These are phyloP conservation scores for Drosophila pseudotakahashii DNA, from an alignment of 2,888 invertebrate genomes.

Conservation along the genomic window DNA sequence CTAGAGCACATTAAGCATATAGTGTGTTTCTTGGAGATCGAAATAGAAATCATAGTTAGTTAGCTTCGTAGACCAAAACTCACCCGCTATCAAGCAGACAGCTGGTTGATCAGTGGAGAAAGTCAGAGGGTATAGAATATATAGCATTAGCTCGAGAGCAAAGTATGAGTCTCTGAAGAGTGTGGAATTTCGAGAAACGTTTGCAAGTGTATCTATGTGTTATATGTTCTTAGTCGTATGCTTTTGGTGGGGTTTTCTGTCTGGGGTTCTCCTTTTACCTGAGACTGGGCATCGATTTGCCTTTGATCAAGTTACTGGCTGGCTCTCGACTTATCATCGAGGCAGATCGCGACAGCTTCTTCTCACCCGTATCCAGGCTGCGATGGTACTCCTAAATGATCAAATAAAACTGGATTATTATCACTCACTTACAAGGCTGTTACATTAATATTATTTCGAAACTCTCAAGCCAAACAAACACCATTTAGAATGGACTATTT, in stretches of 20 bases:
- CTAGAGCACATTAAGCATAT: constrained; percentile 8
- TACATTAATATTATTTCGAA: not conserved
- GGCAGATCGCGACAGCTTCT: constrained; percentile 89
- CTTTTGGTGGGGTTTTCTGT: not conserved
- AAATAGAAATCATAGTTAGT: constrained; percentile 11
- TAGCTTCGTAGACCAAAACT: constrained; percentile 70
- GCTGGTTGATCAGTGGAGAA: constrained; percentile 80
- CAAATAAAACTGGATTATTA: not conserved
- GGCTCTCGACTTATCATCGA: constrained; percentile 88
- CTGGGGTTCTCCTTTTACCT: constrained; percentile 86
- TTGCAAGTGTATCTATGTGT: constrained; percentile 15
- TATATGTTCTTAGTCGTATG: constrained; percentile 1
- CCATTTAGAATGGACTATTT: constrained; percentile 12
- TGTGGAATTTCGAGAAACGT: constrained; percentile 17
- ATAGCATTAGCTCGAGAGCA: constrained; percentile 31
- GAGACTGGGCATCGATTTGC: constrained; percentile 98
- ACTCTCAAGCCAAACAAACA: constrained; percentile 43
- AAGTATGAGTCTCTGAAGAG: constrained; percentile 22
- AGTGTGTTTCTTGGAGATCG: constrained; percentile 26
- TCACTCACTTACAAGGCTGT: too few species aligned
- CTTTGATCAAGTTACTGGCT: constrained; percentile 92
- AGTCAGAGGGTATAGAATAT: constrained; percentile 43
- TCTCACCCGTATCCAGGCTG: constrained; percentile 92
- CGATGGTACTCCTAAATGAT: constrained; percentile 90
- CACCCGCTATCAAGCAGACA: constrained; percentile 85